These are phyloP conservation scores for Notoglanidium macrostoma DNA, from an alignment of 2,797 vertebrate species.

Conservation along the genomic window DNA sequence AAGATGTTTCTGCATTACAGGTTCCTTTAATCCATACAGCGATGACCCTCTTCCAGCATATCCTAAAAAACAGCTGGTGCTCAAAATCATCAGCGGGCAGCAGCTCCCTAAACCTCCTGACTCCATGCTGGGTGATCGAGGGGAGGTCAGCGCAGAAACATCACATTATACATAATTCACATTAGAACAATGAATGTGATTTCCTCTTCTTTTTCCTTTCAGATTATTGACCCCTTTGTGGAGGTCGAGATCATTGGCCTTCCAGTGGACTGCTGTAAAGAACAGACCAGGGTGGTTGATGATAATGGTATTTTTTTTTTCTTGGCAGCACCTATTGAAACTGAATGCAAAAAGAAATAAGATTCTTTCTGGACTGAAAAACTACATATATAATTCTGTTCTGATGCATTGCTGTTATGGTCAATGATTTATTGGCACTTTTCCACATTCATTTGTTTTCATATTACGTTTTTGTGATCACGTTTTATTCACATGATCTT, in stretches of 20 bases:
- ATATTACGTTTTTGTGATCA: not conserved
- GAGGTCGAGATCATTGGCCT: slow-evolving; percentile 99
- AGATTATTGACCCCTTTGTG: slow-evolving; percentile 99
- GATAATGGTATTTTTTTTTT: slow-evolving; percentile 85
- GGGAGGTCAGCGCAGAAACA: slow-evolving; percentile 81
- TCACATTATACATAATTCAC: slow-evolving; percentile 3
- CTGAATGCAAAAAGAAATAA: not conserved
- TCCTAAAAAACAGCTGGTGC: slow-evolving; percentile 94
- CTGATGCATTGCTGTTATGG: no score
- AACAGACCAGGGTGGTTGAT: slow-evolving; percentile 95
- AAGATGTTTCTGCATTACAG: slow-evolving; percentile 67
- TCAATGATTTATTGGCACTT: not conserved
- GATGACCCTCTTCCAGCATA: slow-evolving; percentile 92
- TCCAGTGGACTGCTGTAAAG: slow-evolving; percentile 94
- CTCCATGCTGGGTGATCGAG: slow-evolving; percentile 95
- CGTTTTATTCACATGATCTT: not conserved
- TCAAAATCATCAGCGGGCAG: slow-evolving; percentile 98
- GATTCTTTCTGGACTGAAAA: not conserved
- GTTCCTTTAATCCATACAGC: slow-evolving; percentile 91
- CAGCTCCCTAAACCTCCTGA: slow-evolving; percentile 97
- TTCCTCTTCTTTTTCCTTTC: slow-evolving; percentile 18
- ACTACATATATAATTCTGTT: not conserved
- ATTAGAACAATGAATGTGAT: not conserved
- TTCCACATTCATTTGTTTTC: not conserved
- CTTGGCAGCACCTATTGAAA: not conserved